A percentile compares a stretch with the other conserved stretches of the same genome.
Conservation (phyloP, 2,113 vertebrate species). For the Okapia johnstoni region DNA sequence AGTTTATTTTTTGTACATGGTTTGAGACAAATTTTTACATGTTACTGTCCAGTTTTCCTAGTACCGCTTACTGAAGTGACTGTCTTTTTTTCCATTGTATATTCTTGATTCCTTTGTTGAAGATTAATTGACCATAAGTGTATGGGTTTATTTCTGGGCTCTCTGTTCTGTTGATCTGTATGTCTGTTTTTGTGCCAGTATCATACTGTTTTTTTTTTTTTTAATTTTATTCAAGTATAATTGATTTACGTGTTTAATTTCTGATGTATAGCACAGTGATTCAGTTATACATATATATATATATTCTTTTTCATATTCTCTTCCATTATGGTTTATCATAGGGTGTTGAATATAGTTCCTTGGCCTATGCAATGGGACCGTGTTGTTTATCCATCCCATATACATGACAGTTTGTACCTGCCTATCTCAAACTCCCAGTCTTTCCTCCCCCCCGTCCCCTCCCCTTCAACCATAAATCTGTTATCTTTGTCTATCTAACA, state of each 20-base stretch:
- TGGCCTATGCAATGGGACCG: neutral
- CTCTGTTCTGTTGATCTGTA: neutral
- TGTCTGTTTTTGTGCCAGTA: neutral
- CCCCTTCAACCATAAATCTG: neutral
- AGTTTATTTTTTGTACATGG: neutral
- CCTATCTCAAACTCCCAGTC: neutral
- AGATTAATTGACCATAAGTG: neutral
- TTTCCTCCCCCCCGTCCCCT: neutral
- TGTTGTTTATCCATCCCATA: neutral
- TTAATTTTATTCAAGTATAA: neutral
- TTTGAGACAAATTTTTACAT: neutral
- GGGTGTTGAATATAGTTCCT: neutral
- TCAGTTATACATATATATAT: neutral
- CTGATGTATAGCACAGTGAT: neutral
- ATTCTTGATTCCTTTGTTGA: neutral
- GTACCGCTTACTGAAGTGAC: neutral
- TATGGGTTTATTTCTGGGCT: neutral
- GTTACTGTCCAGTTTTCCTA: neutral
- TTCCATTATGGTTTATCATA: neutral
- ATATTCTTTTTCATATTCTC: neutral
- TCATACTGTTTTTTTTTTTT: neutral
- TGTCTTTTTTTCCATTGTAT: neutral
- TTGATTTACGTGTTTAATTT: neutral
- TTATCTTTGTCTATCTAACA: neutral
- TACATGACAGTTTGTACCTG: neutral